Evolutionary conservation across 2,113 vertebrate genomes (phyloP).

Genomic region (Lonchura striata): DNA sequence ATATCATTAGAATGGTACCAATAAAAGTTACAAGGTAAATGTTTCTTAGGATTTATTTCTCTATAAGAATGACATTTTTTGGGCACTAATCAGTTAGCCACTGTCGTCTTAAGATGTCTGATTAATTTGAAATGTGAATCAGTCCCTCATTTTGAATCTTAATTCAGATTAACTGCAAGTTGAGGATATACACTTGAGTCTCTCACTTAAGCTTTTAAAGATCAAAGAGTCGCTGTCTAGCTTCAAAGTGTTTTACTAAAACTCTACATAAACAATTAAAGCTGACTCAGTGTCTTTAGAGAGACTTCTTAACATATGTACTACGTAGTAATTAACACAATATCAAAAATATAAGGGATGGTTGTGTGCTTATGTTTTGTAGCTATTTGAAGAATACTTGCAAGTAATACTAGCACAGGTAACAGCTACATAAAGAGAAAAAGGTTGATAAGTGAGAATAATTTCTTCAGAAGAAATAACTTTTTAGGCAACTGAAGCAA

Average conservation of each 20-base stretch:
- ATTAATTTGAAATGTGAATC: conserved; percentile 15
- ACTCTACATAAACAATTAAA: neutral
- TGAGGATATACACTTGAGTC: neutral
- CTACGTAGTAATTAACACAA: neutral
- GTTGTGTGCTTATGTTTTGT: neutral
- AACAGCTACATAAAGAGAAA: neutral
- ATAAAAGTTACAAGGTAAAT: neutral
- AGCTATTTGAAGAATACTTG: neutral
- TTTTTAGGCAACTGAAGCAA: neutral
- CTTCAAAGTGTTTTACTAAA: conserved; percentile 40
- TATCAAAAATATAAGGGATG: neutral
- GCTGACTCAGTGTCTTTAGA: neutral
- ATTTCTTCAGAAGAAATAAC: neutral
- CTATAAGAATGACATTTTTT: neutral
- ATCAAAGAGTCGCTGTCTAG: conserved; percentile 39
- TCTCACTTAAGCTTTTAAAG: conserved; percentile 18
- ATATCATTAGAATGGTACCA: neutral
- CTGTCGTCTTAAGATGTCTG: conserved; percentile 23
- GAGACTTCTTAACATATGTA: neutral
- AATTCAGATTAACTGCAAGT: conserved; percentile 42
- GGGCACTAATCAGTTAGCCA: neutral
- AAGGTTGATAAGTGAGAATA: neutral
- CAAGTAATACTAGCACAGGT: neutral
- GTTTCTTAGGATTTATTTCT: neutral
- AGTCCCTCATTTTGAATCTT: conserved; percentile 7